phyloP scores from a whole-genome alignment of 2,113 vertebrate species.

The Forbesichthys agassizii region DNA sequence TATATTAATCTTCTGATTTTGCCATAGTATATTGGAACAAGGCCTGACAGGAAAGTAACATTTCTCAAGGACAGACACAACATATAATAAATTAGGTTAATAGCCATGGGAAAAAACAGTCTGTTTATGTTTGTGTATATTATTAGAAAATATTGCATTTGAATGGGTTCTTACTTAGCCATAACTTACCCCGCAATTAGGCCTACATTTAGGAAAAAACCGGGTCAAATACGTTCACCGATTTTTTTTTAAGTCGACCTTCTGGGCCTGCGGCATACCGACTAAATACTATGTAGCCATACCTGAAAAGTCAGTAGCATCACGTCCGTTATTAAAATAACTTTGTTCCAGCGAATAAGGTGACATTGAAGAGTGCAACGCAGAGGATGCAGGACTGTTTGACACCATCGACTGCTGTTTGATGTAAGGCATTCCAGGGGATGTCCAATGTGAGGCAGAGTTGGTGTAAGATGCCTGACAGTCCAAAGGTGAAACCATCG shows the following conservation, averaged over 20 bases:
- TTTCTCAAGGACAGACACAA: not conserved
- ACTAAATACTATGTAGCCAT: conserved; percentile 24
- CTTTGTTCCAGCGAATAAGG: conserved; percentile 90
- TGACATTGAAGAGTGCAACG: conserved; percentile 83
- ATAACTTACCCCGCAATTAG: too few species aligned
- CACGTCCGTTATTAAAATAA: conserved; percentile 87
- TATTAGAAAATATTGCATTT: too few species aligned
- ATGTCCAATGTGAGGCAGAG: conserved; percentile 86
- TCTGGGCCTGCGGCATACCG: not conserved
- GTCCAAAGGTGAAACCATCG: conserved; percentile 86
- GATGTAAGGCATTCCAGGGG: conserved; percentile 87
- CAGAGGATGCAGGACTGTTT: conserved; percentile 76
- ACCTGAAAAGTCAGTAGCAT: conserved; percentile 88
- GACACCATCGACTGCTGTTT: conserved; percentile 88
- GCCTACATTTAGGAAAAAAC: too few species aligned
- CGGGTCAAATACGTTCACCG: too few species aligned
- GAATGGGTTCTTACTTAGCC: too few species aligned
- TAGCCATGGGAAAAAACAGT: not conserved
- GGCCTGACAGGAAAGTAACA: too few species aligned
- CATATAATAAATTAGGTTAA: not conserved
- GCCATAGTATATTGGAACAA: not conserved
- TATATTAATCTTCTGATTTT: not conserved
- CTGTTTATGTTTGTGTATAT: too few species aligned
- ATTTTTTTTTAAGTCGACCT: too few species aligned
- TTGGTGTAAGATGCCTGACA: conserved; percentile 88